Conservation (phyloP, 2,113 vertebrate species). For the Helogale parvula region DNA sequence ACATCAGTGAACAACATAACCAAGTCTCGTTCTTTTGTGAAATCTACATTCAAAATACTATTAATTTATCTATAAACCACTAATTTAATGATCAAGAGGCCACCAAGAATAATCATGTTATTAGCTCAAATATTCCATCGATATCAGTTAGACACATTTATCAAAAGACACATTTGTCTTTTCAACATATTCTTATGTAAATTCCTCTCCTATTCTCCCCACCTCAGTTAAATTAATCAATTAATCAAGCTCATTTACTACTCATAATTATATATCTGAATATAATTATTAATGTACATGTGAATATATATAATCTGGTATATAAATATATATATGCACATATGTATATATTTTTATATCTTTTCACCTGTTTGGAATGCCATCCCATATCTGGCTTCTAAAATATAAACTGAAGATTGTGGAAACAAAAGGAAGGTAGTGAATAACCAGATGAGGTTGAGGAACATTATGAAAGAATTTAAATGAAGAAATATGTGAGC, state of each 20-base stretch:
- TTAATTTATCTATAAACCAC: background rate
- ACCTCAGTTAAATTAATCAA: background rate
- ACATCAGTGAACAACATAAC: background rate
- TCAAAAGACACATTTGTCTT: background rate
- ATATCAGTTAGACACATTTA: background rate
- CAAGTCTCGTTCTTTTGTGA: background rate
- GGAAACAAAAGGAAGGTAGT: background rate
- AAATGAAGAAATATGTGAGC: background rate
- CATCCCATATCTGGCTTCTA: background rate
- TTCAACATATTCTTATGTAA: background rate
- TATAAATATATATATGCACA: no score
- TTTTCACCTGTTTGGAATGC: background rate
- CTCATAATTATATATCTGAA: background rate
- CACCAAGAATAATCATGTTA: background rate
- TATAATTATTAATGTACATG: background rate
- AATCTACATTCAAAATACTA: background rate
- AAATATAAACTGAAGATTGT: background rate
- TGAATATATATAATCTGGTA: background rate
- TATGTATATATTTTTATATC: background rate
- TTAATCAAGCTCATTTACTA: background rate
- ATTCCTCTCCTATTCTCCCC: background rate
- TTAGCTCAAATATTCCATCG: background rate
- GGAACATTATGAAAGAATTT: background rate
- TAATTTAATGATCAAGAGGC: background rate
- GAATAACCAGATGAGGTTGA: background rate